Evolutionary conservation across 1,140 invertebrate genomes (phyloP).

Genomic region (Coelopa frigida): DNA sequence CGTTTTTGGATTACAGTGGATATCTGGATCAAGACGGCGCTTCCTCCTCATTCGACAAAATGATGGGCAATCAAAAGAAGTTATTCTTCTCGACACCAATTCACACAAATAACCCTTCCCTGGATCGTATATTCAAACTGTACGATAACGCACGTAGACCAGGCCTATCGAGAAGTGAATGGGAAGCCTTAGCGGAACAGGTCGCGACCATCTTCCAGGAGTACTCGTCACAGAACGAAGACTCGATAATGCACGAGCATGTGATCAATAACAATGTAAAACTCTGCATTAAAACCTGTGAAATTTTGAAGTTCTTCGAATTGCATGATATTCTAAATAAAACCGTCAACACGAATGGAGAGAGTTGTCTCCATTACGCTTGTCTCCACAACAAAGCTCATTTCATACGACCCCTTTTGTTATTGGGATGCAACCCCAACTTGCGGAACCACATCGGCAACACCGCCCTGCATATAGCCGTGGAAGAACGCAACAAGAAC

Average conservation of each 20-base stretch:
- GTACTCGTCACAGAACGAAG: too few relatives aligned
- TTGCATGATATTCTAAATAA: conserved; percentile 27
- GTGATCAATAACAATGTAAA: conserved; percentile 29
- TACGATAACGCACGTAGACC: conserved; percentile 19
- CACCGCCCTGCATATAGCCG: conserved; percentile 49
- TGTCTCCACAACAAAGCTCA: conserved; percentile 45
- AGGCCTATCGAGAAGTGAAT: too few relatives aligned
- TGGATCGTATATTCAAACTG: conserved; percentile 29
- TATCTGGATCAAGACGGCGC: too few relatives aligned
- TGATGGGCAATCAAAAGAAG: too few relatives aligned
- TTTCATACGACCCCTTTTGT: conserved; percentile 35
- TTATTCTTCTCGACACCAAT: too few relatives aligned
- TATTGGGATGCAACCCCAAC: conserved; percentile 48
- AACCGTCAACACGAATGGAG: conserved; percentile 27
- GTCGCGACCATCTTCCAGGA: conserved; percentile 2
- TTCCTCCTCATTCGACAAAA: too few relatives aligned
- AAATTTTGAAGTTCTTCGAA: conserved; percentile 30
- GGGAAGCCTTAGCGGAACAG: too few relatives aligned
- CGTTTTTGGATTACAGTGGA: too few relatives aligned
- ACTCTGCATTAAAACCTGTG: conserved; percentile 24
- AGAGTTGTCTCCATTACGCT: conserved; percentile 50
- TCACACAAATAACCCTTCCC: too few relatives aligned
- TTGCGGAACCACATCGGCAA: conserved; percentile 46
- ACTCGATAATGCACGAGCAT: conserved; percentile 36
- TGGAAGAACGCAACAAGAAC: conserved; percentile 38